A percentile compares a stretch with the other conserved stretches of the same genome.
Evolutionary conservation across 2,797 vertebrate genomes (phyloP).

Genomic region (Gila robusta): DNA sequence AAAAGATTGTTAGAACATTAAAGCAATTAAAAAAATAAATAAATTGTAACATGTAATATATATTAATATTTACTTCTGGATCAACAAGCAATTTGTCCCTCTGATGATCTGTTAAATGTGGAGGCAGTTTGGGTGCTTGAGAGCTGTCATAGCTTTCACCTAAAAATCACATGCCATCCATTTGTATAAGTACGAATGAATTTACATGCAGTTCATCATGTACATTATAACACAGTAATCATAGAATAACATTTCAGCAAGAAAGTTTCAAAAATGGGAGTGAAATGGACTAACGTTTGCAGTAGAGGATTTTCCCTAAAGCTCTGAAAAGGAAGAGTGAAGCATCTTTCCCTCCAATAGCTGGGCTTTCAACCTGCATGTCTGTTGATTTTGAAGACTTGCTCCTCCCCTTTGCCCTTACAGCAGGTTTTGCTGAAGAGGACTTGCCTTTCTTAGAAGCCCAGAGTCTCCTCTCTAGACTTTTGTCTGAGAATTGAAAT

Average conservation of each 20-base stretch:
- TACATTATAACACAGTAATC: background rate
- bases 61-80: constrained; percentile 85
- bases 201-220: background rate
- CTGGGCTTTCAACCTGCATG: constrained; percentile 74
- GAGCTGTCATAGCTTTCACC: constrained; percentile 76
- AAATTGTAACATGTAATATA: background rate
- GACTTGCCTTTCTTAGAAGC: constrained; percentile 75
- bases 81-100: constrained; percentile 85
- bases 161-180: constrained; percentile 65
- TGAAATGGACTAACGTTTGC: constrained; percentile 87
- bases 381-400: constrained; percentile 71
- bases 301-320: constrained; percentile 94
- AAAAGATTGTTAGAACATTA: constrained; percentile 1
- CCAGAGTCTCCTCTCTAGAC: constrained; percentile 76
- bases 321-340: constrained; percentile 96
- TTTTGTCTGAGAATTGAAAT: constrained; percentile 47
- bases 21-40: background rate
- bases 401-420: constrained; percentile 75
- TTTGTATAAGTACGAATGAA: background rate
- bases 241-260: background rate
- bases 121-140: constrained; percentile 77
- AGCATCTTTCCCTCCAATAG: constrained; percentile 90
- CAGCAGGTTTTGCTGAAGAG: constrained; percentile 67
- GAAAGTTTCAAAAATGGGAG: background rate
- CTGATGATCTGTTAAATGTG: constrained; percentile 83